phyloP scores from a whole-genome alignment of 1,140 invertebrate species.

The Anadara kagoshimensis region DNA sequence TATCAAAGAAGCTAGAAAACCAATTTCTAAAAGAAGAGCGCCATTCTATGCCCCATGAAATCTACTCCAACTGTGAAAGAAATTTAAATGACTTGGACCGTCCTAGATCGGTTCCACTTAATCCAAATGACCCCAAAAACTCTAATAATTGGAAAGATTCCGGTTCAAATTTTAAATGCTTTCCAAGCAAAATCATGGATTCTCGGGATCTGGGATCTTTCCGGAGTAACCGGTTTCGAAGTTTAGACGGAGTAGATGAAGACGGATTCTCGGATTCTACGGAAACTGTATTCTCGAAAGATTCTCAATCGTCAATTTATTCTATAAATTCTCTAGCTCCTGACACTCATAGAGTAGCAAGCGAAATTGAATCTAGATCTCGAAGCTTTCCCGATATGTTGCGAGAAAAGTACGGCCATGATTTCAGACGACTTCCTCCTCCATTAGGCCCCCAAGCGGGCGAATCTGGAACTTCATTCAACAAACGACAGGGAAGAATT shows the following conservation, averaged over 20 bases:
- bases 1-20: conserved; percentile 33
- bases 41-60: conserved; percentile 37
- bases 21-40: conserved; percentile 32
- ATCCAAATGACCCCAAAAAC: conserved; percentile 3
- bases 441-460: conserved; percentile 10
- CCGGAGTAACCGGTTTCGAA: too few relatives aligned
- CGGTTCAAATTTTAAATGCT: conserved; percentile 16
- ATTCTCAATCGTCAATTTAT: too few relatives aligned
- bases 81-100: conserved; percentile 14
- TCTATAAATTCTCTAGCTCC: too few relatives aligned
- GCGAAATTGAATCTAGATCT: not conserved
- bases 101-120: conserved; percentile 24
- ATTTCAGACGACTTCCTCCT: not conserved
- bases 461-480: conserved; percentile 15
- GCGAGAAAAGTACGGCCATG: too few relatives aligned
- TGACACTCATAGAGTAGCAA: not conserved
- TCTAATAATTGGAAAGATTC: conserved; percentile 1
- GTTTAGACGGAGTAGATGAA: too few relatives aligned
- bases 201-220: not conserved
- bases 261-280: too few relatives aligned
- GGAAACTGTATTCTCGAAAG: too few relatives aligned
- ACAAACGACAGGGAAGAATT: conserved; percentile 33
- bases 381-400: not conserved
- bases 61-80: conserved; percentile 20
- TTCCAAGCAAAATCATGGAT: conserved; percentile 17